Base-by-base conservation (phyloP, 2,888 invertebrate species). In the Aromia moschata region DNA sequence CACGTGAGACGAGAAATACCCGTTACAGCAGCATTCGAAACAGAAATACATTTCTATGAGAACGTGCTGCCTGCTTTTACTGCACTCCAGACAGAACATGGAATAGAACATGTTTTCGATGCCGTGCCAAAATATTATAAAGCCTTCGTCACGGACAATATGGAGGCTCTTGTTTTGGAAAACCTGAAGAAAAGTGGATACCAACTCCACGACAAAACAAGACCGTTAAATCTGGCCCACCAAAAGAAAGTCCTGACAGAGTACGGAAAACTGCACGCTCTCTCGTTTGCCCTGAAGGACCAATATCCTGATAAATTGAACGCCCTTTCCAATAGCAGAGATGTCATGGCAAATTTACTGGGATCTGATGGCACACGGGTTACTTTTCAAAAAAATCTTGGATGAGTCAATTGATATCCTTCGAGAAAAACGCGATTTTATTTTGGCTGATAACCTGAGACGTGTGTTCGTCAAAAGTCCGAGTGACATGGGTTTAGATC, bases 231-330 rank as follows among this genome's bases (percentile, higher is more conserved):
- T 9, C 5, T 60, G 10, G 10, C 58, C 9, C 70, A 70, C 31
- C 57, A 62, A 5, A 53, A 64, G 41, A 4, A 57, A 11, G 59
- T 62, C 2, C 36, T 67, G 20, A 56, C 54, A 16, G 47, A 62
- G 15, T 63, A 66, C 10, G 69, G 62, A 18, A 62, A 61, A 49
- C 60, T 64, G 16, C 70, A 70, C 31, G 66, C 69, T 9, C 11
- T 68, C 0, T 68, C 70, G 7, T 67, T 69, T 18, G 69, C 67
- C 1, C 20, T 69, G 11, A 51, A 59, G 12, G 40, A 60, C 15
- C 66, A 65, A 40, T 44, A 59, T 2, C 25, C 18, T 2, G 41
- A 53, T 1, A 46, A 46, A 51, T 68, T 62, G 33, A 11, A 33
- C 25, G 25, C 7, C 25, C 25, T 25, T 25, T 25, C 7, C 25